Percentiles rank a stretch among this genome's conserved stretches.
phyloP scores from a whole-genome alignment of 2,113 vertebrate species.

The Progne subis region DNA sequence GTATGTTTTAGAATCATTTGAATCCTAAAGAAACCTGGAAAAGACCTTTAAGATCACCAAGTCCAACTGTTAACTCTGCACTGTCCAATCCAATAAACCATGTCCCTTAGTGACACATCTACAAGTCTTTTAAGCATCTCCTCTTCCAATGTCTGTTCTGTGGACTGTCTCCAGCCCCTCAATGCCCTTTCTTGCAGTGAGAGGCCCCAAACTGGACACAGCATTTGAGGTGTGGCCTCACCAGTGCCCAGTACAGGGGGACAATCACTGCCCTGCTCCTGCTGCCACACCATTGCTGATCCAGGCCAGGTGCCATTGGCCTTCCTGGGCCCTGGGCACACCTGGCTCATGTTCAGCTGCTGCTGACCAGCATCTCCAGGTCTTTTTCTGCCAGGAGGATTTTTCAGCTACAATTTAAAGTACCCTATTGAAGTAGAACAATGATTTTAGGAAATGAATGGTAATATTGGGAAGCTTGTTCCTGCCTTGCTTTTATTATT shows the following conservation, averaged over 20 bases:
- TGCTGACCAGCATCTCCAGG: accelerated
- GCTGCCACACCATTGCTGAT: background rate
- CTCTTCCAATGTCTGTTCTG: background rate
- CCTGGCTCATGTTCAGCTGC: background rate
- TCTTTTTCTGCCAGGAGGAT: accelerated
- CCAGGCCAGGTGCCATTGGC: background rate
- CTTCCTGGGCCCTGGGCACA: background rate
- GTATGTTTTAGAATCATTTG: background rate
- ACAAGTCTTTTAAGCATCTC: background rate
- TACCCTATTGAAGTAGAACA: background rate
- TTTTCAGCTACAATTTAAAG: background rate
- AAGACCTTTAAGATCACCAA: background rate
- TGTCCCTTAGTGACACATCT: background rate
- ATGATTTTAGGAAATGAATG: background rate
- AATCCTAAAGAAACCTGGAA: background rate
- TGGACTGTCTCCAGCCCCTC: accelerated
- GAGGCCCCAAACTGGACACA: background rate
- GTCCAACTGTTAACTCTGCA: background rate
- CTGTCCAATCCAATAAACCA: background rate
- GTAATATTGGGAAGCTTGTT: background rate
- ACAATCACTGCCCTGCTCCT: background rate
- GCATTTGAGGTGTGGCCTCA: background rate
- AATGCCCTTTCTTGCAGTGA: accelerated
- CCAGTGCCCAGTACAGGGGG: accelerated
- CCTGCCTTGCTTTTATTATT: background rate